Conservation (phyloP, 1,140 invertebrate genomes). For the Heliconius congener region DNA sequence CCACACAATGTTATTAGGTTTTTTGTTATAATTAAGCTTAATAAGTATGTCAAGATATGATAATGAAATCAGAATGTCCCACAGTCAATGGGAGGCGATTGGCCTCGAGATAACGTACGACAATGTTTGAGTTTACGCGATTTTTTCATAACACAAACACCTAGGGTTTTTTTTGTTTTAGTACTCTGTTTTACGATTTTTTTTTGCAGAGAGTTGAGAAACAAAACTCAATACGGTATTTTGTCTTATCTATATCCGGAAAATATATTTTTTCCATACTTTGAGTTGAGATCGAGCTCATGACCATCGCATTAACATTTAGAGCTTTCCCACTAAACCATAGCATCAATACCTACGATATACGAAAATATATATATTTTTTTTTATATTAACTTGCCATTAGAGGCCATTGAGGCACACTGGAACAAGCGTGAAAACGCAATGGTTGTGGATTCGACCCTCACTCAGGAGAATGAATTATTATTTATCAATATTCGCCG, state of each 20-base stretch:
- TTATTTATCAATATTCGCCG: no score
- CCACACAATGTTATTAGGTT: background rate
- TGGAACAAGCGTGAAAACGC: no score
- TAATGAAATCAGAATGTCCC: background rate
- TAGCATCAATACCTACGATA: background rate
- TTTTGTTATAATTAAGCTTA: slow-evolving; percentile 11
- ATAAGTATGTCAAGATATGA: slow-evolving; percentile 12
- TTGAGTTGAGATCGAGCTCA: no score
- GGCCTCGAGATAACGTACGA: background rate
- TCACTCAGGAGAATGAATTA: no score
- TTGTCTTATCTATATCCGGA: background rate
- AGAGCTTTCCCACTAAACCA: no score
- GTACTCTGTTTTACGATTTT: no score
- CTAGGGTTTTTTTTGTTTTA: background rate
- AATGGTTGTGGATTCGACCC: no score
- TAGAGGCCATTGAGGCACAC: no score
- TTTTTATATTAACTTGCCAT: background rate
- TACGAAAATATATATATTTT: background rate
- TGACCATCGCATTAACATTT: no score
- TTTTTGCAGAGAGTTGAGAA: background rate
- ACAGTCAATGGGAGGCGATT: background rate
- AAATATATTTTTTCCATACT: background rate
- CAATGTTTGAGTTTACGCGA: background rate
- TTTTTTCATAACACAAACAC: background rate
- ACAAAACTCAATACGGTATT: background rate